Evolutionary conservation across 2,797 vertebrate genomes (phyloP), one percentile per base, ranked within the genome.

Genomic region (Tachyglossus aculeatus): DNA sequence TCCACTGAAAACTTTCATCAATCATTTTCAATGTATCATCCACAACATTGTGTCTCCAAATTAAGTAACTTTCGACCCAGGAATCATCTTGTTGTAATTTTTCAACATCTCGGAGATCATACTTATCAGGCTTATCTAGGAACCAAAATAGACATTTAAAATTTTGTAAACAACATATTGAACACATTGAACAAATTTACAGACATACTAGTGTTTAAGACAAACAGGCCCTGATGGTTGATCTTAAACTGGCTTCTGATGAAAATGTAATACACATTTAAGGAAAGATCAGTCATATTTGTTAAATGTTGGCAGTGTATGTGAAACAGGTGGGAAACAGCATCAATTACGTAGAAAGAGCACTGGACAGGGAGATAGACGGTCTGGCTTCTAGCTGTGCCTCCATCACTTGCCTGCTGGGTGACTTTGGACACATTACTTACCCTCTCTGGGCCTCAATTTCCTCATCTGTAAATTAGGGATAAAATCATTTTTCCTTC

Each of bases 11-110:
- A 85, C 98, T 99, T 67, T 98, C 97, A 85, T 98, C 96, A 8
- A 98, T 96, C 97, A 99, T 99, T 90, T 98, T 99, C 77, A 99
- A 78, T 3, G 97, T 86, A 47, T 99, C 96, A 3, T 98, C 97
- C 25, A 97, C 71, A 19, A 93, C 85, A 77, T 93, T 91, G 0
- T 93, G 80, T 81, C 96, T 94, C 97, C 97, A 98, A 19, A 82
- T 41, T 56, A 99, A 92, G 78, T 96, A 98, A 56, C 92, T 86
- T 64, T 96, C 95, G 81, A 96, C 90, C 92, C 95, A 88, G 41
- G 85, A 81, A 71, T 97, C 93, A 41, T 99, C 97, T 43, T 88
- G 92, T 31, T 95, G 89, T 48, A 99, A 90, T 77, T 92, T 95
- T 64, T 98, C 97, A 89, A 98, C 85, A 67, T 99, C 97, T 88